Evolutionary conservation across 2,113 vertebrate genomes (phyloP).

Genomic region (Sebastes fasciatus): DNA sequence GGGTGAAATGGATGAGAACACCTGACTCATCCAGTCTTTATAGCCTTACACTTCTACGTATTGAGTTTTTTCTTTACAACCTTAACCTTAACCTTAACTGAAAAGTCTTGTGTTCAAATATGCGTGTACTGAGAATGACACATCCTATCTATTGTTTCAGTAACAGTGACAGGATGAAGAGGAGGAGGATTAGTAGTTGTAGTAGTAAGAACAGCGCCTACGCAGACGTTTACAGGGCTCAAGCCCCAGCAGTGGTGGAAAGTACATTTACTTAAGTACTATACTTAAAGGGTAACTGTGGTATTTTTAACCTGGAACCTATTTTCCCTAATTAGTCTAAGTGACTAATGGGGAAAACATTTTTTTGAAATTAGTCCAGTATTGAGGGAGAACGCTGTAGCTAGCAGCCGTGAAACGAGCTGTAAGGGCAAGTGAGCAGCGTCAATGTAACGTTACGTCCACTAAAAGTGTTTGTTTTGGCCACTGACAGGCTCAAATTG

Average conservation of each 20-base stretch:
- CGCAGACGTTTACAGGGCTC: background rate
- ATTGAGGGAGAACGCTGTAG: no score
- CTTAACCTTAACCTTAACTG: background rate
- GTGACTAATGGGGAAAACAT: no score
- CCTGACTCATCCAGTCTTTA: constrained; percentile 1
- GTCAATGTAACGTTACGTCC: no score
- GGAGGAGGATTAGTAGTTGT: background rate
- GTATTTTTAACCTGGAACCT: no score
- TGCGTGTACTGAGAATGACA: background rate
- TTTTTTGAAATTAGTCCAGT: no score
- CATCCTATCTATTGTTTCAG: background rate
- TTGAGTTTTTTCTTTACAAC: background rate
- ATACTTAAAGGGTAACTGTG: background rate
- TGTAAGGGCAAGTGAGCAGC: no score
- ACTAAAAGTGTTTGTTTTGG: no score
- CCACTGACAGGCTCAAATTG: no score
- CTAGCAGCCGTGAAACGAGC: no score
- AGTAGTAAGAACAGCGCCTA: background rate
- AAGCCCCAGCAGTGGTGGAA: background rate
- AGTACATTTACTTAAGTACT: background rate
- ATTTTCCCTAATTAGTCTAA: no score
- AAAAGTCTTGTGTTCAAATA: background rate
- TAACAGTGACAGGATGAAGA: background rate
- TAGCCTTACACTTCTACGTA: background rate
- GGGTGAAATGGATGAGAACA: background rate